Evolutionary conservation across 2,888 invertebrate species (phyloP).

Genomic region (Lasioglossum lativentre): DNA sequence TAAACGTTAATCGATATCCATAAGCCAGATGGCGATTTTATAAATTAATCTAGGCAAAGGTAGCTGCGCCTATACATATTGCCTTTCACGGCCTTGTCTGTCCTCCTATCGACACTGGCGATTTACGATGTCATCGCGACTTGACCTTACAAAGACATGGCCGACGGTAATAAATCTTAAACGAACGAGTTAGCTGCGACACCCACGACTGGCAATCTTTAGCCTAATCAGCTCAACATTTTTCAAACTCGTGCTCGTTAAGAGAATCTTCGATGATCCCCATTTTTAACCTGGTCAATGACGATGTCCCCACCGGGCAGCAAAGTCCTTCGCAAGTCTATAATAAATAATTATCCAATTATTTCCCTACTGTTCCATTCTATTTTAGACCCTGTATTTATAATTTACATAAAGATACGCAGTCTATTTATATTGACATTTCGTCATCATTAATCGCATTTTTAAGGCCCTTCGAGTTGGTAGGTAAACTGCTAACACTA

Average conservation of each 20-base stretch:
- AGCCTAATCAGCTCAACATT: background rate
- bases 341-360: background rate
- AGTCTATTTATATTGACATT: background rate
- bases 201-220: slow-evolving; percentile 24
- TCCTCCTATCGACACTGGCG: slow-evolving; percentile 16
- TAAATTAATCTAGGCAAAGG: slow-evolving; percentile 7
- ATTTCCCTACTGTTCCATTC: background rate
- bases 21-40: slow-evolving; percentile 5
- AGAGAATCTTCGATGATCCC: background rate
- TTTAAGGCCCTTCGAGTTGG: background rate
- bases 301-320: background rate
- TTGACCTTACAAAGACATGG: background rate
- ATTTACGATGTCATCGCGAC: slow-evolving; percentile 26
- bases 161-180: slow-evolving; percentile 12
- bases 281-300: background rate
- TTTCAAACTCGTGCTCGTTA: background rate
- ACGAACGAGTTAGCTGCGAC: background rate
- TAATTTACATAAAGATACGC: background rate
- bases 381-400: background rate
- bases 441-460: background rate
- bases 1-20: slow-evolving; percentile 29
- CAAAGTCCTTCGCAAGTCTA: background rate
- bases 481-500: background rate
- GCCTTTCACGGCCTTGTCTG: slow-evolving; percentile 27
- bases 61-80: background rate